Evolutionary conservation across 2,888 invertebrate species (phyloP).

Genomic region (Augochlorella aurata): DNA sequence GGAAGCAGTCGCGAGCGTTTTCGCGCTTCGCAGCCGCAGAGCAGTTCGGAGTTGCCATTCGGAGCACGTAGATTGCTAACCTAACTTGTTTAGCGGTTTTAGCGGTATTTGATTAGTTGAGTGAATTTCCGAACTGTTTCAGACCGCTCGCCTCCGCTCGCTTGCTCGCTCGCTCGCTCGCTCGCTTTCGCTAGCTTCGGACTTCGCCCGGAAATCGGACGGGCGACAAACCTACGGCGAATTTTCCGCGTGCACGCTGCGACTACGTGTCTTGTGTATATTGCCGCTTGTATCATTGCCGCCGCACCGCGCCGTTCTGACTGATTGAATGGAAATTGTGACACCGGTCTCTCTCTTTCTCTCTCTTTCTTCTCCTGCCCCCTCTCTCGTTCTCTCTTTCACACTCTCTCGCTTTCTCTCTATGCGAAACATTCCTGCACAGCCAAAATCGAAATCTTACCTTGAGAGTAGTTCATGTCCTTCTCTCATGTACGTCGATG

Average conservation of each 20-base stretch:
- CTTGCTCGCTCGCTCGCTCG: background rate
- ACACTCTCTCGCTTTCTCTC: background rate
- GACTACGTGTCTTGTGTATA: slow-evolving; percentile 1
- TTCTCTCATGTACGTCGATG: slow-evolving; percentile 79
- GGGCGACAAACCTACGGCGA: slow-evolving; percentile 62
- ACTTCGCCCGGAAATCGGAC: slow-evolving; percentile 53
- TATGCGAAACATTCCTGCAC: background rate
- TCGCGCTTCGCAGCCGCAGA: slow-evolving; percentile 69
- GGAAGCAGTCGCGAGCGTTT: slow-evolving; percentile 71
- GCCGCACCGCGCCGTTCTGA: background rate
- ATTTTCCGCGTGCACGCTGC: slow-evolving; percentile 46
- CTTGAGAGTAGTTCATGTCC: slow-evolving; percentile 82
- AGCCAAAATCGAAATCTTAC: slow-evolving; percentile 66
- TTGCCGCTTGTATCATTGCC: slow-evolving; percentile 24
- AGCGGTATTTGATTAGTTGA: slow-evolving; percentile 81
- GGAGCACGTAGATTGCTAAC: slow-evolving; percentile 80
- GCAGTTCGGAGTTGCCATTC: slow-evolving; percentile 76
- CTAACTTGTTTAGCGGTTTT: slow-evolving; percentile 81
- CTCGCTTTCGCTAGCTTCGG: slow-evolving; percentile 42
- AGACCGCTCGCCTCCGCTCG: slow-evolving; percentile 53
- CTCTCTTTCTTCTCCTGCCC: no score
- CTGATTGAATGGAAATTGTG: slow-evolving; percentile 22
- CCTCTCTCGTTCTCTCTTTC: background rate
- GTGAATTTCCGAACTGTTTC: slow-evolving; percentile 80
- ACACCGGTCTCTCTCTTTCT: background rate